These are phyloP conservation scores for Platalea minor DNA, from an alignment of 2,797 vertebrate species.

Conservation along the genomic window DNA sequence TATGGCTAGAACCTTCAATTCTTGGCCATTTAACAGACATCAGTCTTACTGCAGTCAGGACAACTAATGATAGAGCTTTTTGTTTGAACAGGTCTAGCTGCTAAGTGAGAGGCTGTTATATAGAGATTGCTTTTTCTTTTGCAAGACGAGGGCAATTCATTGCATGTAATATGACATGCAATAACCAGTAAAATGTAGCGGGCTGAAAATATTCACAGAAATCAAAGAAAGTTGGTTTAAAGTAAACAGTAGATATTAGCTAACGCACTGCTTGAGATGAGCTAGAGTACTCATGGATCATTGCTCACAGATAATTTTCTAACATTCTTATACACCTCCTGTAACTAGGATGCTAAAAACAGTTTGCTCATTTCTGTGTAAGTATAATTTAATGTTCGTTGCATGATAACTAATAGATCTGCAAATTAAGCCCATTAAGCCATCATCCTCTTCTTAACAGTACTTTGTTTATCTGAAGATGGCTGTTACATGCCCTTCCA, in stretches of 20 bases:
- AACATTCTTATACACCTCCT: not conserved
- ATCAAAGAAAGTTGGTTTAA: not conserved
- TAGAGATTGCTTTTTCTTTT: not conserved
- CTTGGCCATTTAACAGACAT: not conserved
- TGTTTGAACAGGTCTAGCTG: not conserved
- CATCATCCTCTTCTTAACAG: not conserved
- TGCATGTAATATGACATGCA: not conserved
- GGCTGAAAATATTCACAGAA: not conserved
- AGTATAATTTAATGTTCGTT: not conserved
- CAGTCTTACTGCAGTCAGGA: not conserved
- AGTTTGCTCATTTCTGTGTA: not conserved
- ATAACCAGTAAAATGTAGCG: not conserved
- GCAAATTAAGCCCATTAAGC: not conserved
- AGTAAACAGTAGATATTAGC: not conserved
- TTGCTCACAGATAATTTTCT: not conserved
- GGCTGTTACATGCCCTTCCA: not conserved
- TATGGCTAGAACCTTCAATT: not conserved
- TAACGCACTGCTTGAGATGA: not conserved
- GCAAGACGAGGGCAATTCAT: not conserved
- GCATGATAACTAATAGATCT: not conserved
- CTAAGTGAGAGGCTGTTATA: not conserved
- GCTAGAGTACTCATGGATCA: not conserved
- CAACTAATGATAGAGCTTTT: not conserved
- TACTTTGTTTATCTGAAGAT: not conserved
- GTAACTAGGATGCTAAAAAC: not conserved